phyloP scores from a whole-genome alignment of 2,888 invertebrate species.

The Serrognathus titanus region DNA sequence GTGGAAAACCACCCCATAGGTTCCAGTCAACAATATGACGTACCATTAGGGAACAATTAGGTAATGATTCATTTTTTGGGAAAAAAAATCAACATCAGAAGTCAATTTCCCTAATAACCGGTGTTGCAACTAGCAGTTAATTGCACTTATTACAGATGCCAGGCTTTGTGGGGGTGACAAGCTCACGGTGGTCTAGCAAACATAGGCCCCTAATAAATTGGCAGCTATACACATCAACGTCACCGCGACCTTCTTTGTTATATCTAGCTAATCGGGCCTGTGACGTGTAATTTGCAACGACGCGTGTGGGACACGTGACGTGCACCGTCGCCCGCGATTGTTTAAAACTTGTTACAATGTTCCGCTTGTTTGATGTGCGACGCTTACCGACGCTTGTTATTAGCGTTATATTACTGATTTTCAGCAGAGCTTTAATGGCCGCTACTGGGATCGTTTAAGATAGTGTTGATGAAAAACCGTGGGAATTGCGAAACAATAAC shows the following conservation, averaged over 20 bases:
- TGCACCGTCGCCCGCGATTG: conserved; percentile 34
- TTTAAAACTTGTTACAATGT: conserved; percentile 47
- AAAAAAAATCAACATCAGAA: conserved; percentile 16
- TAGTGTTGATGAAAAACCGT: not conserved
- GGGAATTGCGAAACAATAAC: not conserved
- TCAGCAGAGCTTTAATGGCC: not conserved
- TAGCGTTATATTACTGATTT: not conserved
- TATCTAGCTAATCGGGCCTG: conserved; percentile 43
- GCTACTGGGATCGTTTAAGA: not conserved
- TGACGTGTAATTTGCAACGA: conserved; percentile 46
- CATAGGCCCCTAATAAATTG: conserved; percentile 46
- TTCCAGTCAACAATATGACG: too few species aligned
- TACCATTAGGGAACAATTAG: too few species aligned
- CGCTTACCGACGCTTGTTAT: conserved; percentile 18
- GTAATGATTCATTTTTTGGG: too few species aligned
- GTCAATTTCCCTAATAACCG: conserved; percentile 31
- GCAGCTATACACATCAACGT: conserved; percentile 51
- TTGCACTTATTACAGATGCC: conserved; percentile 41
- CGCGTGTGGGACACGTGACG: conserved; percentile 46
- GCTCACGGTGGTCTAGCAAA: conserved; percentile 38
- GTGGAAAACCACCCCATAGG: too few species aligned
- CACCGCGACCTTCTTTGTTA: conserved; percentile 45
- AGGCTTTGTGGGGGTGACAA: conserved; percentile 32
- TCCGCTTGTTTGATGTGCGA: conserved; percentile 35
- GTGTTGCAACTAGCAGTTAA: conserved; percentile 37